Percentiles rank a stretch among this genome's conserved stretches.
These are phyloP conservation scores for Drosophila obscura DNA, from an alignment of 1,140 invertebrate genomes.

Conservation along the genomic window DNA sequence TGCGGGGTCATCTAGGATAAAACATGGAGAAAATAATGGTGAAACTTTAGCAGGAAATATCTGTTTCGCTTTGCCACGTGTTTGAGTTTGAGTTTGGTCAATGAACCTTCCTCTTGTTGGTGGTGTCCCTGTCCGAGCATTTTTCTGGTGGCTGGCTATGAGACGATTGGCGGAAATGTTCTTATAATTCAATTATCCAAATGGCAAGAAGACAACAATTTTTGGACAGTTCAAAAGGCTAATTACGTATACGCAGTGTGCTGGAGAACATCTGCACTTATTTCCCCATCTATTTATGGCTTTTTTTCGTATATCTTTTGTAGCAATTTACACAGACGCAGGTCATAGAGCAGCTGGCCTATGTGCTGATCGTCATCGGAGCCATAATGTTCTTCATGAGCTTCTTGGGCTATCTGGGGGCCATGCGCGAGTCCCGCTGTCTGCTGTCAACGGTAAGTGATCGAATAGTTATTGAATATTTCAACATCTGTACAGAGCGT, in stretches of 20 bases:
- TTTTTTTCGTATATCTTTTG: conserved; percentile 44
- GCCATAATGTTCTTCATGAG: conserved; percentile 92
- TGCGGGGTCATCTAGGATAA: conserved; percentile 45
- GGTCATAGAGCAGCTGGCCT: conserved; percentile 87
- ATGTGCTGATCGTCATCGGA: conserved; percentile 91
- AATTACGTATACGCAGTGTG: conserved; percentile 69
- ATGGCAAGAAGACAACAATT: conserved; percentile 22
- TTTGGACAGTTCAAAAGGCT: conserved; percentile 65
- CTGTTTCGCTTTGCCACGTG: not conserved
- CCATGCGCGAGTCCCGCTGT: conserved; percentile 91
- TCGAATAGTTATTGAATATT: conserved; percentile 9
- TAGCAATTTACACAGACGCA: conserved; percentile 86
- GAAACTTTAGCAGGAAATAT: conserved; percentile 25
- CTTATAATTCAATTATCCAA: conserved; percentile 64
- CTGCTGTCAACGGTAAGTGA: conserved; percentile 90
- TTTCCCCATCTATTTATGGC: conserved; percentile 22
- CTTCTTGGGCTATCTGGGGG: conserved; percentile 94
- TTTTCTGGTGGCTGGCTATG: conserved; percentile 24
- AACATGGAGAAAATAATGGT: conserved; percentile 56
- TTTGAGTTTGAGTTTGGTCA: conserved; percentile 48
- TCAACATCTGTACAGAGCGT: not conserved
- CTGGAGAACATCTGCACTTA: conserved; percentile 36
- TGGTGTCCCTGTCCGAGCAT: not conserved
- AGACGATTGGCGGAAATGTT: conserved; percentile 34
- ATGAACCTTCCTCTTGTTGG: conserved; percentile 38